Percentiles rank a stretch among this genome's conserved stretches.
Conservation (phyloP, 1,140 invertebrate genomes). For the Brachionus asplanchnoidis region DNA sequence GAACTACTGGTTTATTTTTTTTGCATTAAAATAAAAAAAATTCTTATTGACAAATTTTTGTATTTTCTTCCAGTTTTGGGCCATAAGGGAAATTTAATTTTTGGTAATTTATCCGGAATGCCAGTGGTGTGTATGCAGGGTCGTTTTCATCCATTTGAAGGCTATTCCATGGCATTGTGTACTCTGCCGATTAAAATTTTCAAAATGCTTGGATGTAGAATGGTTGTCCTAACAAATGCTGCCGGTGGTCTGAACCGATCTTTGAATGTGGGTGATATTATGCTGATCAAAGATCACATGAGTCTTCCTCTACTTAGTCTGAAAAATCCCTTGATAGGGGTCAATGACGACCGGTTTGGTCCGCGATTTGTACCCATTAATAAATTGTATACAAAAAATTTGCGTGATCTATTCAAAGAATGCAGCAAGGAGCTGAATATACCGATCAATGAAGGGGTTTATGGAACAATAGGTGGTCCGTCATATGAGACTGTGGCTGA, state of each 20-base stretch:
- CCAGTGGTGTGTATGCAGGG: constrained; percentile 90
- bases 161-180: constrained; percentile 70
- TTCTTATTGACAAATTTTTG: neutral
- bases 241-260: constrained; percentile 81
- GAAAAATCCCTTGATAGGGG: constrained; percentile 82
- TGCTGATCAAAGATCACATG: constrained; percentile 92
- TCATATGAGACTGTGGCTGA: constrained; percentile 86
- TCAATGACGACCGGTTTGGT: constrained; percentile 88
- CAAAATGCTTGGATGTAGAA: constrained; percentile 80
- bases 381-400: constrained; percentile 71
- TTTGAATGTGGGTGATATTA: constrained; percentile 84
- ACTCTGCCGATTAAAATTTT: constrained; percentile 87
- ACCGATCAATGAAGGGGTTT: constrained; percentile 72
- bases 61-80: constrained; percentile 66
- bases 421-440: neutral
- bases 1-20: constrained; percentile 62
- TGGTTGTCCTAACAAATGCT: constrained; percentile 85
- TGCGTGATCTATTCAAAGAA: neutral
- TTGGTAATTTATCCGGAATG: constrained; percentile 72
- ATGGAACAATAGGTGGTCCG: constrained; percentile 80
- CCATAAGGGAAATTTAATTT: constrained; percentile 80
- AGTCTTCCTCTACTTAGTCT: constrained; percentile 66
- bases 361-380: constrained; percentile 84
- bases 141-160: constrained; percentile 90
- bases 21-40: neutral